Evolutionary conservation across 2,113 vertebrate species (phyloP), one percentile per base, ranked within the genome.

Genomic region (Chinchilla lanigera): DNA sequence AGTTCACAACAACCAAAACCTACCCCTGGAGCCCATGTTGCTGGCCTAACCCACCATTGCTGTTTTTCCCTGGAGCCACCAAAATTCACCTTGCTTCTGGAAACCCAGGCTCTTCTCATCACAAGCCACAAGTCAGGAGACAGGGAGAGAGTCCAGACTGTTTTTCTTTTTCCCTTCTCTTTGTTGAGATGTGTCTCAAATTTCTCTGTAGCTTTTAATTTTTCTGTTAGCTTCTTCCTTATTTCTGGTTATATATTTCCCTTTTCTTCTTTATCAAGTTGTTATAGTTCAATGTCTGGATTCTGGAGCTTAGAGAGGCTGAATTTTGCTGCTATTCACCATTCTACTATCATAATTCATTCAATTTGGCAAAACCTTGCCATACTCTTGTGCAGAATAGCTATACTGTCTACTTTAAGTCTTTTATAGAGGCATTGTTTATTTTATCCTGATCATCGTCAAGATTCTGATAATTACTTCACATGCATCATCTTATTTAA

Each of bases 401-500:
- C n/a, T 89, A 11, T 61, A 11, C 11, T n/a, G 54, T 50, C 82
- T 96, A 8, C 41, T 88, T 84, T 88, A 90, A 67, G 2, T 96
- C 10, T 85, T 86, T 61, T 87, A 83, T 17, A 54, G 60, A 60
- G 10, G 75, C 7, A 13, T 94, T 38, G 89, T 81, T 95, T 73
- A 78, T 86, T 82, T 93, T 67, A 86, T 86, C 3, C 11, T 88
- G 94, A 54, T 20, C 24, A 63, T 38, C 65, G 80, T 67, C 44
- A 12, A 93, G 54, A 38, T 65, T 24, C 12, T 33, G 5, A 82
- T 95, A 93, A 84, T 7, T 90, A 88, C 50, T 80, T 87, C n/a
- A 83, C 26, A 54, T 75, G 47, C 22, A 84, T 96, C 77, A 65
- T 80, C 67, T 83, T 33, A 81, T 77, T 90, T 75, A 90, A 38